Evolutionary conservation across 2,797 vertebrate species (phyloP).

Genomic region (Periparus ater): DNA sequence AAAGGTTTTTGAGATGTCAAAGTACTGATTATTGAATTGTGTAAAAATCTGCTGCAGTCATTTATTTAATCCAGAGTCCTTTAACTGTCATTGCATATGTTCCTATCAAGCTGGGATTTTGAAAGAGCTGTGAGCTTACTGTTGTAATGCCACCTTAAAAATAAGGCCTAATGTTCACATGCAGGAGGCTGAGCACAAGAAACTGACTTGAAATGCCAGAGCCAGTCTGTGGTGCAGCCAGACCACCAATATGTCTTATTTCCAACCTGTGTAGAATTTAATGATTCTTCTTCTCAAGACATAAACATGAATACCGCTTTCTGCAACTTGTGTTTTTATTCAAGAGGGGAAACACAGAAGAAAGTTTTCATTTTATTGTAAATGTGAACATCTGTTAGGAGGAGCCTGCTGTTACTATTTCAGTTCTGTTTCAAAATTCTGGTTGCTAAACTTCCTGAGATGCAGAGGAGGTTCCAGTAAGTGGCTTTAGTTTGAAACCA

Average conservation of each 20-base stretch:
- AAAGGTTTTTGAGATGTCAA: background rate
- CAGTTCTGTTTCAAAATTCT: constrained; percentile 53
- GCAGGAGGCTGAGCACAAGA: background rate
- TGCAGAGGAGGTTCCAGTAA: constrained; percentile 49
- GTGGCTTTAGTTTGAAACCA: constrained; percentile 23
- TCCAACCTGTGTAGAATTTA: background rate
- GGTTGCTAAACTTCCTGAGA: constrained; percentile 47
- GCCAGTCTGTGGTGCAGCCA: background rate
- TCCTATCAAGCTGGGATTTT: background rate
- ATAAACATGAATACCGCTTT: background rate
- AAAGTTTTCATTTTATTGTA: constrained; percentile 41
- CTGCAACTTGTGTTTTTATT: constrained; percentile 38
- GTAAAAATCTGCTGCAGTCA: fast-evolving
- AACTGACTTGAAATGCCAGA: background rate
- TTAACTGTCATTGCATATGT: background rate
- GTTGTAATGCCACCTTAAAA: background rate
- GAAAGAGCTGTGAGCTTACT: background rate
- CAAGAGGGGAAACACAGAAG: background rate
- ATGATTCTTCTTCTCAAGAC: background rate
- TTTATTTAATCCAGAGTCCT: background rate
- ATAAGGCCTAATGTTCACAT: background rate
- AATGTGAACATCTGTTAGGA: constrained; percentile 66
- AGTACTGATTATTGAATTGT: background rate
- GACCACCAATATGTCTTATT: background rate
- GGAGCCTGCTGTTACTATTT: constrained; percentile 23